Conservation (phyloP, 2,888 invertebrate species). For the Sphinx pinastri region DNA sequence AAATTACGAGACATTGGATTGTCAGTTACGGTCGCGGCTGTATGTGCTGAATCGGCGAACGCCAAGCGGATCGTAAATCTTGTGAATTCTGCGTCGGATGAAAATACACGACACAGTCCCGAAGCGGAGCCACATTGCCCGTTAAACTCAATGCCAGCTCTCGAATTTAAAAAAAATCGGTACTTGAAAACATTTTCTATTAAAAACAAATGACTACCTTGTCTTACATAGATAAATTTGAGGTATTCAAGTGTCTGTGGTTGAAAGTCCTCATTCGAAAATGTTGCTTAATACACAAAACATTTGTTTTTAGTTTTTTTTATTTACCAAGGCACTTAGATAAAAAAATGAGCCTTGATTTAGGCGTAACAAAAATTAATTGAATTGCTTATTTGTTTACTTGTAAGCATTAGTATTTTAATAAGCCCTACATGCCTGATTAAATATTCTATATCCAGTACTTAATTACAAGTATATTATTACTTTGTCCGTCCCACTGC, state of each 20-base stretch:
- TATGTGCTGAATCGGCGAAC: slow-evolving; percentile 78
- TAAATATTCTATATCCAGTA: too few species aligned
- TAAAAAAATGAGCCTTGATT: too few species aligned
- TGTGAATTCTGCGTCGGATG: slow-evolving; percentile 65
- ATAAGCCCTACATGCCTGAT: neutral
- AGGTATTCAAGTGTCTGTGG: neutral
- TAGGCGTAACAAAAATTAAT: too few species aligned
- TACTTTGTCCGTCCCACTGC: slow-evolving; percentile 10
- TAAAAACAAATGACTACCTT: neutral
- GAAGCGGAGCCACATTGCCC: slow-evolving; percentile 38
- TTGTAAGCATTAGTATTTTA: too few species aligned
- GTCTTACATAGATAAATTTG: neutral
- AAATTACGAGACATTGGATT: slow-evolving; percentile 75
- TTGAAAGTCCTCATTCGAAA: too few species aligned
- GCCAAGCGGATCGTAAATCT: slow-evolving; percentile 77
- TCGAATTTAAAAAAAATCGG: slow-evolving; percentile 28
- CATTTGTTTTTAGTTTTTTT: too few species aligned
- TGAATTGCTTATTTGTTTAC: too few species aligned
- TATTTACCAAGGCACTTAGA: too few species aligned
- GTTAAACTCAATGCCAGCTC: slow-evolving; percentile 45
- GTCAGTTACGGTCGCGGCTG: slow-evolving; percentile 73
- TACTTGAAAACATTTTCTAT: neutral
- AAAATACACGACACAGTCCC: slow-evolving; percentile 69
- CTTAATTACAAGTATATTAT: neutral
- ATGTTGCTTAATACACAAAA: too few species aligned